phyloP scores from a whole-genome alignment of 2,888 invertebrate genomes.

The Drosophila pegasa region DNA sequence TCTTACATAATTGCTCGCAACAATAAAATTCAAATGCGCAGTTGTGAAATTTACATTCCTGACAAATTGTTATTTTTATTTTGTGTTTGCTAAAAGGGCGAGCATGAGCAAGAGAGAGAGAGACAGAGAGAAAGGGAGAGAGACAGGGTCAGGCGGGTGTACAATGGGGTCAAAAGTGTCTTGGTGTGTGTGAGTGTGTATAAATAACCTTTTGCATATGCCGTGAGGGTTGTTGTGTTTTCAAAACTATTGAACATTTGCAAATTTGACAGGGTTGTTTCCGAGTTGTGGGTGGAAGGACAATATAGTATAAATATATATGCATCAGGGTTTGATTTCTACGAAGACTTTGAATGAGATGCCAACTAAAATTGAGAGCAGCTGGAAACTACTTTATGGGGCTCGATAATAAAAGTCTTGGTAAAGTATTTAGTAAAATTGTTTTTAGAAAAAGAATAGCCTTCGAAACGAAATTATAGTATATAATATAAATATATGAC shows the following conservation, averaged over 20 bases:
- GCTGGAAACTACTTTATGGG: neutral
- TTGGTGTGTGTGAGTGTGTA: constrained; percentile 15
- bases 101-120: constrained; percentile 15
- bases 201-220: constrained; percentile 58
- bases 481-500: too few relatives aligned
- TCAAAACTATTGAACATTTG: constrained; percentile 34
- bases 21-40: constrained; percentile 72
- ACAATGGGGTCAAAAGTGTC: constrained; percentile 47
- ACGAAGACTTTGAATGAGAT: neutral
- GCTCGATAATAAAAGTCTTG: neutral
- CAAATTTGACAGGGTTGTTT: constrained; percentile 40
- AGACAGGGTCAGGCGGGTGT: constrained; percentile 49
- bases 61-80: constrained; percentile 70
- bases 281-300: constrained; percentile 39
- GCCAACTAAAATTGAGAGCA: neutral
- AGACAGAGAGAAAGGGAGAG: neutral
- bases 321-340: neutral
- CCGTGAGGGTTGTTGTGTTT: constrained; percentile 42
- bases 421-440: too few relatives aligned
- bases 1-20: constrained; percentile 65
- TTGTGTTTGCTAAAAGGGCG: constrained; percentile 37
- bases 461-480: too few relatives aligned
- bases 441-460: neutral
- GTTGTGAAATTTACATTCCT: constrained; percentile 75
- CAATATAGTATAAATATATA: neutral